phyloP scores from a whole-genome alignment of 2,888 invertebrate genomes.

The Rambutsinella grinnellia region DNA sequence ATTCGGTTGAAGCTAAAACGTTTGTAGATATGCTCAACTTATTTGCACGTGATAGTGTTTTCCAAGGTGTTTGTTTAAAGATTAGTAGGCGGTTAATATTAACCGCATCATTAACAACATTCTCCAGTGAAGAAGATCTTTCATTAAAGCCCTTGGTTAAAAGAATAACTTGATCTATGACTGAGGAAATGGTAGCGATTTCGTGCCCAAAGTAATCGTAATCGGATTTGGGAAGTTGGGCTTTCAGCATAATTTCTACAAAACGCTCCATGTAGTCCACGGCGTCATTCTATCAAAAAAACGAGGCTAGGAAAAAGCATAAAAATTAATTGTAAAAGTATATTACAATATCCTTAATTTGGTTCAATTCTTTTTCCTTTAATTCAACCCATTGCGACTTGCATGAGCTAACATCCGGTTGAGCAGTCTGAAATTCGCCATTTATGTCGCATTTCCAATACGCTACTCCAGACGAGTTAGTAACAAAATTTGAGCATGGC shows the following conservation, averaged over 20 bases:
- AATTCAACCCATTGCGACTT: slow-evolving; percentile 56
- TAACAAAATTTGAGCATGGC: slow-evolving; percentile 16
- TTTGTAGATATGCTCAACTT: slow-evolving; percentile 33
- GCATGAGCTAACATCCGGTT: slow-evolving; percentile 57
- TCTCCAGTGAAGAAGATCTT: slow-evolving; percentile 11
- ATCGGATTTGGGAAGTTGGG: not conserved
- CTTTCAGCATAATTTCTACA: slow-evolving; percentile 20
- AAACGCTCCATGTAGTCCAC: slow-evolving; percentile 20
- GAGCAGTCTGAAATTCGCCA: slow-evolving; percentile 42
- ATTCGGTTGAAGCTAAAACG: slow-evolving; percentile 42
- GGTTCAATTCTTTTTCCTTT: slow-evolving; percentile 26
- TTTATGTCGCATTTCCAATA: slow-evolving; percentile 43
- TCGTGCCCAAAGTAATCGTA: slow-evolving; percentile 63
- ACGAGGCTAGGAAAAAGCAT: not conserved
- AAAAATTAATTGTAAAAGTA: not conserved
- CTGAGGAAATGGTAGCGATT: slow-evolving; percentile 39
- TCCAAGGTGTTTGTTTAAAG: slow-evolving; percentile 54
- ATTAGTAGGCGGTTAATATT: slow-evolving; percentile 48
- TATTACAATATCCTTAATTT: slow-evolving; percentile 46
- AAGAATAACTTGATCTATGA: slow-evolving; percentile 31
- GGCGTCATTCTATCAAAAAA: slow-evolving; percentile 41
- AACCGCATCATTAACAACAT: slow-evolving; percentile 38
- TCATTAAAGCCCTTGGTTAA: slow-evolving; percentile 8
- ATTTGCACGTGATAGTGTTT: slow-evolving; percentile 21
- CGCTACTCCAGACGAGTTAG: slow-evolving; percentile 8